These are phyloP conservation scores for Deroplatys truncata DNA, from an alignment of 2,888 invertebrate species.

Conservation along the genomic window DNA sequence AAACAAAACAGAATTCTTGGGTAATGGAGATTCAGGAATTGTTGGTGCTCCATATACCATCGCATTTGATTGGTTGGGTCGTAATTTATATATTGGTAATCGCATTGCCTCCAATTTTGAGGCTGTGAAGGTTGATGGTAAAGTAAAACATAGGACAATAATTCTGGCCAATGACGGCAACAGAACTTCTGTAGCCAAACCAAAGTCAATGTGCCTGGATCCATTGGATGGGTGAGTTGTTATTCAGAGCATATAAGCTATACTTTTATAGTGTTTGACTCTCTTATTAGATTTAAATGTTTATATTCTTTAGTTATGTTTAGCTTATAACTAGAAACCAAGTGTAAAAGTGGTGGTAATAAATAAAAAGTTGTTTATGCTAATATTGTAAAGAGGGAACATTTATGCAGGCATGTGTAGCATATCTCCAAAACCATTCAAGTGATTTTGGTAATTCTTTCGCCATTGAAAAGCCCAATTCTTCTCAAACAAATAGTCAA, in stretches of 20 bases:
- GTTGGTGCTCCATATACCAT: slow-evolving; percentile 87
- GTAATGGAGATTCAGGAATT: slow-evolving; percentile 71
- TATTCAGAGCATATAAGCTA: not conserved
- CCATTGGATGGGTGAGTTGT: slow-evolving; percentile 77
- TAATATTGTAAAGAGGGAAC: too few species aligned
- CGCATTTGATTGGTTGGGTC: slow-evolving; percentile 95
- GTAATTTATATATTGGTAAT: slow-evolving; percentile 92
- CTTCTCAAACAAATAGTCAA: too few species aligned
- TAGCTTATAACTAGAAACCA: too few species aligned
- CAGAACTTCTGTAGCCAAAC: slow-evolving; percentile 78
- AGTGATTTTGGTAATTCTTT: too few species aligned
- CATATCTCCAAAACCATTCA: too few species aligned
- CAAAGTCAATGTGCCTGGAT: slow-evolving; percentile 83
- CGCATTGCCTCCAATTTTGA: slow-evolving; percentile 86
- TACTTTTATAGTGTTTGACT: not conserved
- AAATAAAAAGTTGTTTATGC: too few species aligned
- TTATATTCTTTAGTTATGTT: too few species aligned
- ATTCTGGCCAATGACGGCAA: slow-evolving; percentile 88
- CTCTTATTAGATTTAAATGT: too few species aligned
- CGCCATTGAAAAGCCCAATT: too few species aligned
- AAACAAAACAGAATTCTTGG: slow-evolving; percentile 76
- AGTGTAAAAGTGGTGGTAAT: too few species aligned
- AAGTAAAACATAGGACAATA: slow-evolving; percentile 75
- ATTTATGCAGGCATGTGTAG: too few species aligned
- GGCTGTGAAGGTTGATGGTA: slow-evolving; percentile 79